phyloP scores from a whole-genome alignment of 2,888 invertebrate species.

The Camptogramma bilineatum region DNA sequence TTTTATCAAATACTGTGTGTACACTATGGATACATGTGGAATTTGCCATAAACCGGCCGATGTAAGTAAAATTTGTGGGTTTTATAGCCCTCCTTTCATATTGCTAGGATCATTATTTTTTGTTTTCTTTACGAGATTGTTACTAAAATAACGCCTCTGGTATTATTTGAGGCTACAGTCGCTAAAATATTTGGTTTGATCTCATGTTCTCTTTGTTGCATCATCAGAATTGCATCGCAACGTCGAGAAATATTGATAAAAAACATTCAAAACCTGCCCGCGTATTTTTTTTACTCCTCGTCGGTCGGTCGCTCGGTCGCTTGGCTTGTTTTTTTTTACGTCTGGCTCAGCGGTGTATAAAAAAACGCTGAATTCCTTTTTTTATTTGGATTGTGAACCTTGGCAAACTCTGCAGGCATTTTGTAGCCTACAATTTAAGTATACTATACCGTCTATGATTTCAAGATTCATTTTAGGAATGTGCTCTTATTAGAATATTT shows the following conservation, averaged over 20 bases:
- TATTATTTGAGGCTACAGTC: conserved; percentile 45
- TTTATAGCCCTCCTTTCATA: conserved; percentile 58
- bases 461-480: conserved; percentile 22
- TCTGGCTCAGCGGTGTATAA: conserved; percentile 78
- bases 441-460: conserved; percentile 24
- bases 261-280: conserved; percentile 82
- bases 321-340: conserved; percentile 79
- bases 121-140: conserved; percentile 79
- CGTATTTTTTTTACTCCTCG: conserved; percentile 75
- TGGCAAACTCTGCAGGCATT: conserved; percentile 56
- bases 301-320: conserved; percentile 56
- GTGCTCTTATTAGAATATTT: conserved; percentile 8
- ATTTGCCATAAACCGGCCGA: conserved; percentile 77
- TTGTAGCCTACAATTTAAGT: conserved; percentile 37
- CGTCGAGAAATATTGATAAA: conserved; percentile 54
- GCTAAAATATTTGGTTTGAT: conserved; percentile 35
- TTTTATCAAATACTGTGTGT: conserved; percentile 51
- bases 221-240: conserved; percentile 42
- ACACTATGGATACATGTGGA: conserved; percentile 80
- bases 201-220: conserved; percentile 42
- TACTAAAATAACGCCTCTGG: conserved; percentile 72
- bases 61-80: conserved; percentile 64
- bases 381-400: conserved; percentile 66
- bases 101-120: conserved; percentile 70
- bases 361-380: conserved; percentile 69